Base-by-base conservation (phyloP, 2,113 vertebrate genomes). In the Dicrurus megarhynchus region DNA sequence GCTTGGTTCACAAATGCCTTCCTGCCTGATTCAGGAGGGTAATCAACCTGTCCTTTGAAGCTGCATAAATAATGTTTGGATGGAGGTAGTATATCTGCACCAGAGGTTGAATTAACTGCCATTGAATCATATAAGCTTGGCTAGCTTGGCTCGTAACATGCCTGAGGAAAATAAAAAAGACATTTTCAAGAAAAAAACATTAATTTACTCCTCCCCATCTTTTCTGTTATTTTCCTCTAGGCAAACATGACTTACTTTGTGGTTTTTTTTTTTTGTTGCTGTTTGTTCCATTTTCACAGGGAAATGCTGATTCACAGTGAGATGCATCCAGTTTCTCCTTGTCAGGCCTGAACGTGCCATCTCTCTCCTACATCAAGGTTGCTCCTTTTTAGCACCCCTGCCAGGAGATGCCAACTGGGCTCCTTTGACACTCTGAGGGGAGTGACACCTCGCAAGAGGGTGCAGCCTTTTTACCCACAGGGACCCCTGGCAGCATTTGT, bases 31-130 rank as follows among this genome's bases (percentile, higher is more conserved):
- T 97, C 96, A 97, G 95, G 76, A 90, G 78, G 87, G 93, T 85
- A 96, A 97, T 96, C 97, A 97, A 97, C 88, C 93, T 97, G 96
- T 96, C 96, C 65, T 94, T 49, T 73, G 86, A 92, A 92, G 77
- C 83, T 82, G 69, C 96, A 89, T 97, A 87, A 97, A 96, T 97
- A 96, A 97, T 87, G 84, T 83, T 90, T 75, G 89, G 80, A 94
- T 86, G 74, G 90, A 93, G 91, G 95, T 11, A 87, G 81, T 97
- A 97, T 97, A 97, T 97, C 94, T 93, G 87, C 55, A 88, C 84
- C 84, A 91, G 94, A 81, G 79, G 91, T 90, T 91, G 95, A 95
- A 97, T 95, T 96, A 97, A 97, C 75, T 91, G 95, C 93, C 78
- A 93, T 6, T 88, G 95, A 95, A 68, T 94, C 92, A 88, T 53